A percentile compares a stretch with the other conserved stretches of the same genome.
Conservation (phyloP, 2,797 vertebrate species). For the Sardinella longiceps region DNA sequence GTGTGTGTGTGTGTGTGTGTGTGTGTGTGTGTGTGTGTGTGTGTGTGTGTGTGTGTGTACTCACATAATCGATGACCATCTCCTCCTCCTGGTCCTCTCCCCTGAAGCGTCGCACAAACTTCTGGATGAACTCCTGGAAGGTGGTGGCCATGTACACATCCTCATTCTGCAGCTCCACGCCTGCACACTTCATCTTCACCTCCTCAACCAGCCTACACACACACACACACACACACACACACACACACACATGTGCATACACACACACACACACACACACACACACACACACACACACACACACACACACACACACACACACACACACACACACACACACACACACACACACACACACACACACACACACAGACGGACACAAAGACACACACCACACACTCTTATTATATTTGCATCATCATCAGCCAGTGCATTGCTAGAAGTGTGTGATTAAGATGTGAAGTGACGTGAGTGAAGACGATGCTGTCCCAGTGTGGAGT, state of each 20-base stretch:
- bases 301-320: background rate
- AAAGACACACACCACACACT: background rate
- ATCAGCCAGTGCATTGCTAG: background rate
- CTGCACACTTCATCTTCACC: constrained; percentile 85
- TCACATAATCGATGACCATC: constrained; percentile 85
- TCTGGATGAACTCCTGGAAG: constrained; percentile 91
- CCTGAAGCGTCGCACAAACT: constrained; percentile 84
- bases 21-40: constrained; percentile 9
- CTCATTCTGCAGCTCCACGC: constrained; percentile 87
- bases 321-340: background rate
- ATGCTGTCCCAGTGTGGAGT: background rate
- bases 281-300: constrained; percentile 13
- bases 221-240: background rate
- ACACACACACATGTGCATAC: background rate
- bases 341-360: background rate
- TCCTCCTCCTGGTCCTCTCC: constrained; percentile 88
- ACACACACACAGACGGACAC: background rate
- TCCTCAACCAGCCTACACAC: constrained; percentile 88
- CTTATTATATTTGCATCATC: background rate
- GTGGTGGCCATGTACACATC: constrained; percentile 95
- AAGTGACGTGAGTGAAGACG: no score
- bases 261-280: constrained; percentile 34
- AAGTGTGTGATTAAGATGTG: background rate
- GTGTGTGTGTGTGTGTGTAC: constrained; percentile 44
- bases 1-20: background rate